A percentile compares a stretch with the other conserved stretches of the same genome.
These are phyloP conservation scores for Peromyscus aztecus DNA, from an alignment of 2,797 vertebrate genomes.

Conservation along the genomic window DNA sequence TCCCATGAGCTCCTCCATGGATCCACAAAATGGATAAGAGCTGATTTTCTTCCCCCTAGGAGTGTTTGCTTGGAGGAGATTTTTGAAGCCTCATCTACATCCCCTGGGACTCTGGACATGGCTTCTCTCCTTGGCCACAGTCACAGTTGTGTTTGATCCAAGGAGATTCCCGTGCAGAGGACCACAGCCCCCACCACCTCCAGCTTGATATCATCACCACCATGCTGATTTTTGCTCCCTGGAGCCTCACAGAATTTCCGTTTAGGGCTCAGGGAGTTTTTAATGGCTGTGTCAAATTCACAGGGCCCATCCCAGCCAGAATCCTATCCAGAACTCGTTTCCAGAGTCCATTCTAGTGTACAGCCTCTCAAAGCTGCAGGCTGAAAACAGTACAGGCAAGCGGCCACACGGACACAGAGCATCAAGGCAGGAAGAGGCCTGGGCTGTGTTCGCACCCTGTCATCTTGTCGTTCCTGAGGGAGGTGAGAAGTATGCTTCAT, in stretches of 20 bases:
- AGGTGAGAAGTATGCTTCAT: background rate
- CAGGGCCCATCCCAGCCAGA: background rate
- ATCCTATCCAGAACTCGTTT: conserved; percentile 12
- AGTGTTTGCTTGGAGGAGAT: background rate
- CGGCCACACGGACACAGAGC: background rate
- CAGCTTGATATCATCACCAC: background rate
- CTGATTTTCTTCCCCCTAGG: background rate
- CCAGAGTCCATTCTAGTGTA: background rate
- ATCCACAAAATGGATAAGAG: background rate
- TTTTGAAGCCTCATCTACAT: conserved; percentile 47
- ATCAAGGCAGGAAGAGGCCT: conserved; percentile 30
- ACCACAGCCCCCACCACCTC: background rate
- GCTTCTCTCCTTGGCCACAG: background rate
- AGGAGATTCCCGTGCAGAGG: background rate
- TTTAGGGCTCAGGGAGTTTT: conserved; percentile 32
- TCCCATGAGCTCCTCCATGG: background rate
- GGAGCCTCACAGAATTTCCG: background rate
- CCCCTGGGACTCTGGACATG: background rate
- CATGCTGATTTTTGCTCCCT: background rate
- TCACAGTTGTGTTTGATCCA: background rate
- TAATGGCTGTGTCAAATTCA: conserved; percentile 8
- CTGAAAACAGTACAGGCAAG: background rate
- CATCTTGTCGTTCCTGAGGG: background rate
- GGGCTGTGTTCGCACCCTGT: background rate
- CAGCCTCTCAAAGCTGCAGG: background rate